phyloP scores from a whole-genome alignment of 1,140 invertebrate species.

The Magallana gigas region DNA sequence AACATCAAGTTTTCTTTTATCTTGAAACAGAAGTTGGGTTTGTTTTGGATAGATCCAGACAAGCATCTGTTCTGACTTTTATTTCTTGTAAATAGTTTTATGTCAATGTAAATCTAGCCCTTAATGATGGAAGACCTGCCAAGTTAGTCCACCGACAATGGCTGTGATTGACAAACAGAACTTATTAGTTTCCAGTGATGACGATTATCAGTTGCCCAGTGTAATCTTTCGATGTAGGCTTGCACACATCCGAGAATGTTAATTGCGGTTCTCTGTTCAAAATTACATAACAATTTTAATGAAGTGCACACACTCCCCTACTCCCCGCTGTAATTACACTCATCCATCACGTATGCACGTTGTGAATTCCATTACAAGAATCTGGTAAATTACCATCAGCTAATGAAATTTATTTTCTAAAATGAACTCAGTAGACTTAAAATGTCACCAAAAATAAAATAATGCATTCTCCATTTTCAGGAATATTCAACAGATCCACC shows the following conservation, averaged over 20 bases:
- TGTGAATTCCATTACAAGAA: background rate
- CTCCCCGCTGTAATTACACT: background rate
- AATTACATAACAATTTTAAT: constrained; percentile 19
- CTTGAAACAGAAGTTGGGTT: background rate
- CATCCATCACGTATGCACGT: background rate
- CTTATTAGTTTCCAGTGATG: constrained; percentile 20
- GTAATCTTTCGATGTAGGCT: background rate
- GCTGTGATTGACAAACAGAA: constrained; percentile 10
- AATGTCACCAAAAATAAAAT: background rate
- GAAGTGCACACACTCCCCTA: background rate
- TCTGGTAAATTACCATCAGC: background rate
- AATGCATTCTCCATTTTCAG: constrained; percentile 56
- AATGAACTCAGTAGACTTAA: background rate
- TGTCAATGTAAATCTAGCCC: constrained; percentile 16
- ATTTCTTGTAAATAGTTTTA: constrained; percentile 20
- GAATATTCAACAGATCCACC: constrained; percentile 68
- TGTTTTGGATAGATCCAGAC: constrained; percentile 7
- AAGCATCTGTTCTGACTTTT: constrained; percentile 25
- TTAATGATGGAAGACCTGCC: constrained; percentile 18
- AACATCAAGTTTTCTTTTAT: background rate
- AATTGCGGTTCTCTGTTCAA: constrained; percentile 19
- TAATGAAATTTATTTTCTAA: background rate
- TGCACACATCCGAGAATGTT: constrained; percentile 16
- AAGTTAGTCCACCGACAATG: background rate
- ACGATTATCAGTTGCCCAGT: background rate